Conservation (phyloP, 1,140 invertebrate species). For the Drosophila pseudoobscura region DNA sequence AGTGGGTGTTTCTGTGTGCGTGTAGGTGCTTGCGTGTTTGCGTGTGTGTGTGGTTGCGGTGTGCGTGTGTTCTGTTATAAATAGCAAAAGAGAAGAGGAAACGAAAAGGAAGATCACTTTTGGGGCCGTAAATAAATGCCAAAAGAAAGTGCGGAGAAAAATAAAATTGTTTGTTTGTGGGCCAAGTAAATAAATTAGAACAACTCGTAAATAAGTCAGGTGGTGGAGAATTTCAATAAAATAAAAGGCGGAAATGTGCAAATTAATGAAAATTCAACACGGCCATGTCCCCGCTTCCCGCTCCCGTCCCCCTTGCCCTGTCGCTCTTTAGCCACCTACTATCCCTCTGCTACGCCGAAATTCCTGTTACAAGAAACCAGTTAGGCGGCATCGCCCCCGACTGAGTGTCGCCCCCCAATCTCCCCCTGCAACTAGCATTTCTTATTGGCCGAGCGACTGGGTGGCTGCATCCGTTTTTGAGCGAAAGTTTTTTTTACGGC, state of each 20-base stretch:
- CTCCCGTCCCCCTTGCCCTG: background rate
- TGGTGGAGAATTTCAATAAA: conserved; percentile 24
- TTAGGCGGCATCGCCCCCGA: conserved; percentile 21
- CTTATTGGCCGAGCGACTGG: conserved; percentile 14
- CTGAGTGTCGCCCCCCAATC: background rate
- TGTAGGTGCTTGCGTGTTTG: conserved; percentile 5
- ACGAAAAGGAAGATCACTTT: conserved; percentile 62
- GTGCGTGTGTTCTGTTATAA: conserved; percentile 71
- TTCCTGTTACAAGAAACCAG: conserved; percentile 74
- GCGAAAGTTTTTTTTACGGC: conserved; percentile 73
- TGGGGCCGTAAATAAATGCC: conserved; percentile 57
- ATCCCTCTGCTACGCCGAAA: conserved; percentile 19
- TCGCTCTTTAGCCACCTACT: conserved; percentile 1
- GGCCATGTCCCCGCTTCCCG: background rate
- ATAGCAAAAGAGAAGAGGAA: conserved; percentile 54
- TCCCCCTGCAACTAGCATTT: conserved; percentile 5
- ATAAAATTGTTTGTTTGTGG: conserved; percentile 66
- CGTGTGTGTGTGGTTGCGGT: conserved; percentile 25
- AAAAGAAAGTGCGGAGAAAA: conserved; percentile 72
- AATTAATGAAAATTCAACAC: conserved; percentile 52
- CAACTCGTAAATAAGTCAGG: conserved; percentile 51
- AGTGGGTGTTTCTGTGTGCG: conserved; percentile 27
- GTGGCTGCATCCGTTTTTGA: conserved; percentile 68
- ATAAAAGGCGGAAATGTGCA: conserved; percentile 44
- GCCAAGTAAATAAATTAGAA: conserved; percentile 75